Evolutionary conservation across 2,113 vertebrate genomes (phyloP).

Genomic region (Anoplopoma fimbria): DNA sequence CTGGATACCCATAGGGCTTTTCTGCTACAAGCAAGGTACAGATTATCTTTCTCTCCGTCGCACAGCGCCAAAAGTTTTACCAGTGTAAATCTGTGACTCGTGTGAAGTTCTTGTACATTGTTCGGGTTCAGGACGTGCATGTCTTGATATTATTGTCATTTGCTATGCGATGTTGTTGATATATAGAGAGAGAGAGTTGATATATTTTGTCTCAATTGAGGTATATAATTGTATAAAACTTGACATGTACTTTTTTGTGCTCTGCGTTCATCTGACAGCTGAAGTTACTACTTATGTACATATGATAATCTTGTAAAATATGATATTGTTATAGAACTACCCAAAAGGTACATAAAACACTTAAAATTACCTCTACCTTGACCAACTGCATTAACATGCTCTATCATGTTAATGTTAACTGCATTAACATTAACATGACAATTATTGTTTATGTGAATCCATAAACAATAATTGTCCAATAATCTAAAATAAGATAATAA

Average conservation of each 20-base stretch:
- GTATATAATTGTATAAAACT: neutral
- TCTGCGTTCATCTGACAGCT: neutral
- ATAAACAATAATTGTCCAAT: neutral
- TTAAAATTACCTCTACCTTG: neutral
- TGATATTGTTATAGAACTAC: neutral
- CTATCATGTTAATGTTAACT: neutral
- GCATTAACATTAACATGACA: neutral
- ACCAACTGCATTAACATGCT: neutral
- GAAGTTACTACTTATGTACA: neutral
- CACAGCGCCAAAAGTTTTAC: conserved; percentile 22
- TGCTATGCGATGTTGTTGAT: neutral
- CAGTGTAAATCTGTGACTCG: conserved; percentile 34
- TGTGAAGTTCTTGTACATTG: neutral
- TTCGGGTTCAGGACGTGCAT: neutral
- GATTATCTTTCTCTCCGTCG: conserved; percentile 42
- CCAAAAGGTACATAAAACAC: neutral
- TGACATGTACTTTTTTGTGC: neutral
- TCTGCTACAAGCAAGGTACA: conserved; percentile 40
- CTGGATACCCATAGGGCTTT: conserved; percentile 67
- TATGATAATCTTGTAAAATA: neutral
- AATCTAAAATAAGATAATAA: neutral
- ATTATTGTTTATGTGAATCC: neutral
- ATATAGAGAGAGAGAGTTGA: neutral
- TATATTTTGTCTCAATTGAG: conserved; percentile 2
- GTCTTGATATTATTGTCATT: conserved; percentile 12